Evolutionary conservation across 2,113 vertebrate species (phyloP).

Genomic region (Poeciliopsis turrubarensis): DNA sequence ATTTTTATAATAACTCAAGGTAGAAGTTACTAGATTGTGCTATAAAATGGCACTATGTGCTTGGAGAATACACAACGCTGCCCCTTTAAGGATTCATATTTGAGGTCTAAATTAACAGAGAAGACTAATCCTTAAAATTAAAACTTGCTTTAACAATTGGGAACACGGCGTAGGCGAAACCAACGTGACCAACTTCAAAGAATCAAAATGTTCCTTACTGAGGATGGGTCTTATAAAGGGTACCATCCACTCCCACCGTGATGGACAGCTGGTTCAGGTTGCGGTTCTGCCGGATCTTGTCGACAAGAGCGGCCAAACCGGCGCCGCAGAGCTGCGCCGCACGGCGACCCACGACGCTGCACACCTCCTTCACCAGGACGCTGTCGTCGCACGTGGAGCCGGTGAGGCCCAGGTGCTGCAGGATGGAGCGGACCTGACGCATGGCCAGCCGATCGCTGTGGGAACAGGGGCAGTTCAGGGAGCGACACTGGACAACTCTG

Average conservation of each 20-base stretch:
- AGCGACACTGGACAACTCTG: not conserved
- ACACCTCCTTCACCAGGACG: constrained; percentile 97
- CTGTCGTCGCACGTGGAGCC: constrained; percentile 93
- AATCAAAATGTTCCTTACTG: constrained; percentile 79
- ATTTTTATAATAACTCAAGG: too few relatives aligned
- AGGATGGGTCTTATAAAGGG: constrained; percentile 95
- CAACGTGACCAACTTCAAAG: not conserved
- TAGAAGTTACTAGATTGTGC: too few relatives aligned
- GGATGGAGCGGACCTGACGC: constrained; percentile 93
- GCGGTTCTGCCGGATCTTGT: constrained; percentile 92
- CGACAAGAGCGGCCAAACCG: constrained; percentile 91
- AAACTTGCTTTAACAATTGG: too few relatives aligned
- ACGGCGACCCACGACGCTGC: constrained; percentile 85
- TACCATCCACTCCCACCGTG: constrained; percentile 94
- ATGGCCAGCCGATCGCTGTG: constrained; percentile 91
- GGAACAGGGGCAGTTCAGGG: not conserved
- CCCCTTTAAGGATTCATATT: too few relatives aligned
- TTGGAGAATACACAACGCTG: too few relatives aligned
- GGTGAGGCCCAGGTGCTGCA: constrained; percentile 92
- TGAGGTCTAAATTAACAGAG: too few relatives aligned
- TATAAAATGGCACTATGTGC: too few relatives aligned
- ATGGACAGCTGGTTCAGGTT: constrained; percentile 86
- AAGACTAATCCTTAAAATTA: too few relatives aligned
- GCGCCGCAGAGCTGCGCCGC: constrained; percentile 94
- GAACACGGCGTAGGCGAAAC: not conserved